Evolutionary conservation across 1,140 invertebrate genomes (phyloP).

Genomic region (Nephila pilipes): DNA sequence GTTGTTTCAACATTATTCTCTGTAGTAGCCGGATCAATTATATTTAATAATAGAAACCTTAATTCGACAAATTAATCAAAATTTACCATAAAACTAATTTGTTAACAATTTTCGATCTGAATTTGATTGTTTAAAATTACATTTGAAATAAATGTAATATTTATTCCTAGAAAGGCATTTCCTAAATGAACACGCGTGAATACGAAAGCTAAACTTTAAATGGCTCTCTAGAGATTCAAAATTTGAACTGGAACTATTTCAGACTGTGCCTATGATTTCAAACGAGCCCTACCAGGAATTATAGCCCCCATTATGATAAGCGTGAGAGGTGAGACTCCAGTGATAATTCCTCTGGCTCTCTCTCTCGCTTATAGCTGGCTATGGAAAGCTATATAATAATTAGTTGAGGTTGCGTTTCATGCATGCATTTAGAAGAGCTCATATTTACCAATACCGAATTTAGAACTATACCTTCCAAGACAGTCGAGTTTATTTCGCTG

Average conservation of each 20-base stretch:
- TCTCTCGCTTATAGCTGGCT: constrained; percentile 1
- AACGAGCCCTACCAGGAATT: constrained; percentile 24
- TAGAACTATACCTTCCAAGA: background rate
- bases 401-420: constrained; percentile 23
- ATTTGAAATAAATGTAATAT: background rate
- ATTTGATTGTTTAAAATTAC: background rate
- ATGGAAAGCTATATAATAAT: constrained; percentile 32
- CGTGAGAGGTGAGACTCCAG: constrained; percentile 10
- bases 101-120: background rate
- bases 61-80: background rate
- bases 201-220: background rate
- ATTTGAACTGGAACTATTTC: constrained; percentile 14
- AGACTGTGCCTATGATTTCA: background rate
- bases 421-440: constrained; percentile 15
- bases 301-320: constrained; percentile 32
- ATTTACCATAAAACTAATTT: background rate
- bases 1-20: too few relatives aligned
- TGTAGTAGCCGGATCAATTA: too few relatives aligned
- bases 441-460: background rate
- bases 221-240: background rate
- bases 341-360: background rate
- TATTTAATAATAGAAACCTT: background rate
- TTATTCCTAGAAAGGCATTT: background rate
- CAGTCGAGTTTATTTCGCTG: background rate
- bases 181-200: background rate